Conservation (phyloP, 2,113 vertebrate genomes). For the Edolisoma coerulescens region DNA sequence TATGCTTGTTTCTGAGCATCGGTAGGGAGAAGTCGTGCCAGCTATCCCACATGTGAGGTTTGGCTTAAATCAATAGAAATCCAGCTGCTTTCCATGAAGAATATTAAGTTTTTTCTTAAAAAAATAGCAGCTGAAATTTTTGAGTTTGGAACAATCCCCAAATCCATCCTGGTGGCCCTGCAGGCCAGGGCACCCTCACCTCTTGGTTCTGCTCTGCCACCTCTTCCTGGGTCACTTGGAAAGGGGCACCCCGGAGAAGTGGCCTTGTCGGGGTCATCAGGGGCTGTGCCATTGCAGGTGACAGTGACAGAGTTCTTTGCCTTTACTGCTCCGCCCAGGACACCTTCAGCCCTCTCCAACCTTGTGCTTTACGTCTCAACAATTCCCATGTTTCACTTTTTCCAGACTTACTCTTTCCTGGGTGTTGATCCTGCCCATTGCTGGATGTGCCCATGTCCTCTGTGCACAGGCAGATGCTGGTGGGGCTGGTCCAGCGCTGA, state of each 20-base stretch:
- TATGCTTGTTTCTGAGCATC: neutral
- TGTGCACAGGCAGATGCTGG: neutral
- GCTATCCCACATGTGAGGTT: neutral
- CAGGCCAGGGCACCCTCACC: neutral
- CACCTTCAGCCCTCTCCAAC: neutral
- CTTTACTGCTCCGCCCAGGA: neutral
- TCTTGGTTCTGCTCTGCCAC: neutral
- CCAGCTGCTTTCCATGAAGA: neutral
- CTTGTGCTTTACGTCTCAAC: neutral
- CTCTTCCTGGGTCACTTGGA: neutral
- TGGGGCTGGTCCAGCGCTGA: neutral
- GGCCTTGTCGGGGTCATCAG: accelerated
- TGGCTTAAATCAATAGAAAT: neutral
- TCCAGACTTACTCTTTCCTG: neutral
- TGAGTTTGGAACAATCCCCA: neutral
- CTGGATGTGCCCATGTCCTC: accelerated
- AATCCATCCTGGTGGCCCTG: neutral
- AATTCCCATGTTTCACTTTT: neutral
- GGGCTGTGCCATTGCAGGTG: neutral
- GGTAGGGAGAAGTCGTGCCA: neutral
- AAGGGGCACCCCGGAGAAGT: neutral
- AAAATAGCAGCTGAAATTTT: neutral
- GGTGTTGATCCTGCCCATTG: accelerated
- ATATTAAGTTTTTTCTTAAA: neutral
- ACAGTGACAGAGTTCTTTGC: neutral